Evolutionary conservation across 2,113 vertebrate species (phyloP), one percentile per base, ranked within the genome.

Genomic region (Labrus mixtus): DNA sequence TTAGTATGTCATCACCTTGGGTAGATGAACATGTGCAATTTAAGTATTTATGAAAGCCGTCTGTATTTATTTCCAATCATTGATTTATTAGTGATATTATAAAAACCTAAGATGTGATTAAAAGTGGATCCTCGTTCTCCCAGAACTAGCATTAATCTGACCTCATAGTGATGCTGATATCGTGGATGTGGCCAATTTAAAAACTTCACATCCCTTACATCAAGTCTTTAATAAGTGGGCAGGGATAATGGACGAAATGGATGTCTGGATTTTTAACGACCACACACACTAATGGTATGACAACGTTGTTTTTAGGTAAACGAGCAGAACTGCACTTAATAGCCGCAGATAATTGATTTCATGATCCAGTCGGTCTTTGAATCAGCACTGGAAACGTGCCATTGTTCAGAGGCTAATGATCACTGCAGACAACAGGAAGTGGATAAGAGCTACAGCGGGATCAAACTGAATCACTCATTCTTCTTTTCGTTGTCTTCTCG

Each of bases 271-370:
- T 54, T 51, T 10, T 68, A 67, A 76, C 79, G 59, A 66, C 12
- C 37, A 17, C 10, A 12, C 3, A 10, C 33, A n/a, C 48, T 83
- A 50, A 67, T 75, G 80, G 25, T 39, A 11, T 61, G 10, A 25
- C 36, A 45, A 12, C 29, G 57, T 64, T 25, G 11, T 56, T 22
- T 69, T 74, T 74, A 8, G 2, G 43, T 68, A 76, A 81, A 75
- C 20, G 29, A 85, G 76, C 74, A 45, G 54, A 66, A 60, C 19
- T 6, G 13, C 29, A 23, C 57, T 76, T 48, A 17, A 1, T 68
- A 22, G 69, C 23, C n/a, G 23, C 66, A 61, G 46, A 66, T 81
- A 60, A 86, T 84, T 84, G 79, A 79, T 86, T 78, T 79, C 22
- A 25, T 1, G 25, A 41, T 50, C 54, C 55, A 55, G 59, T n/a